Evolutionary conservation across 2,888 invertebrate species (phyloP).

Genomic region (Xestobium rufovillosum): DNA sequence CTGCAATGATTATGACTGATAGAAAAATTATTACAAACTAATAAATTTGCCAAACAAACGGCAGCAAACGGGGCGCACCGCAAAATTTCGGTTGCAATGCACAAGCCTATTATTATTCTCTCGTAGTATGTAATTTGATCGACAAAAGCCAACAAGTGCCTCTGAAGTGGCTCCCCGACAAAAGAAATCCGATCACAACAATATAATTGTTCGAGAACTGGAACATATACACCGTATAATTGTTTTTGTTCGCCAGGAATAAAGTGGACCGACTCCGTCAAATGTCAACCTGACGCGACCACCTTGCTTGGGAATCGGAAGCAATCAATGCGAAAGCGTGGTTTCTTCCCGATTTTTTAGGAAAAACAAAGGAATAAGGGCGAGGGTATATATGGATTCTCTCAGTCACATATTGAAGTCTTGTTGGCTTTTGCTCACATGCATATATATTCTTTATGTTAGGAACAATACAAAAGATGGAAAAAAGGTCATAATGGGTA

Average conservation of each 20-base stretch:
- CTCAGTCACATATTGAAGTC: not conserved
- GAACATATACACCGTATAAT: slow-evolving; percentile 26
- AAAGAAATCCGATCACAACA: too few species aligned
- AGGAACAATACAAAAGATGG: slow-evolving; percentile 26
- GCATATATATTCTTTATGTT: slow-evolving; percentile 21
- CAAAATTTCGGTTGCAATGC: too few species aligned
- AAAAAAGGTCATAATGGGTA: slow-evolving; percentile 38
- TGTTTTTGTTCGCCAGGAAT: slow-evolving; percentile 1
- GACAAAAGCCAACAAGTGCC: slow-evolving; percentile 19
- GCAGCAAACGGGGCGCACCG: too few species aligned
- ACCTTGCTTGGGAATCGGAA: slow-evolving; percentile 38
- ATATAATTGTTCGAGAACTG: slow-evolving; percentile 32
- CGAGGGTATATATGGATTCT: too few species aligned
- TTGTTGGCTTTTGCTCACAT: not conserved
- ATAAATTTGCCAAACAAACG: too few species aligned
- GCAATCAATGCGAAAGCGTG: slow-evolving; percentile 26
- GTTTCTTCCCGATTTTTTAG: too few species aligned
- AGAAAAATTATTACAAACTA: too few species aligned
- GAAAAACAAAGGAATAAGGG: too few species aligned
- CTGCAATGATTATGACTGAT: too few species aligned
- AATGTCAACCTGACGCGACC: slow-evolving; percentile 31
- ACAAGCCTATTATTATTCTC: too few species aligned
- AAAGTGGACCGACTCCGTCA: slow-evolving; percentile 23
- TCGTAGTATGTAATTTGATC: too few species aligned
- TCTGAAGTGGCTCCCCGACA: slow-evolving; percentile 17